A percentile compares a stretch with the other conserved stretches of the same genome.
These are phyloP conservation scores for Andrena haemorrhoa DNA, from an alignment of 2,888 invertebrate genomes.

Conservation along the genomic window DNA sequence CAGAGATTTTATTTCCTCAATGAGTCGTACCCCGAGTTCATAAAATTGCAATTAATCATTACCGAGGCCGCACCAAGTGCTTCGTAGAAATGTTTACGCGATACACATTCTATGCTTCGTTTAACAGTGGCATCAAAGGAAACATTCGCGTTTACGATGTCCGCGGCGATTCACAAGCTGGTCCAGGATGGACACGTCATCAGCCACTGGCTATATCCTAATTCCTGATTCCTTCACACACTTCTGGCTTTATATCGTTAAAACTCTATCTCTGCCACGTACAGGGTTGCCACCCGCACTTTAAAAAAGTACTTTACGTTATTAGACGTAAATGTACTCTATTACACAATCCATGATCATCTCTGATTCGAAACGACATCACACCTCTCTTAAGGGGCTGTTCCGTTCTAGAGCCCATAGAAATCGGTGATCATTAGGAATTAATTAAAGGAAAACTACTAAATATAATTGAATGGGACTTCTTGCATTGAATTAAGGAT, in stretches of 20 bases:
- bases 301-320: too few species aligned
- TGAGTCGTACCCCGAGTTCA: not conserved
- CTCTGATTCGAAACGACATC: too few species aligned
- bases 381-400: too few species aligned
- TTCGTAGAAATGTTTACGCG: constrained; percentile 7
- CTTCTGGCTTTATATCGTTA: constrained; percentile 23
- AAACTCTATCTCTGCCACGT: not conserved
- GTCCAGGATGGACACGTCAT: not conserved
- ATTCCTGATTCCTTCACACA: constrained; percentile 29
- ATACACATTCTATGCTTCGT: too few species aligned
- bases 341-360: too few species aligned
- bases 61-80: not conserved
- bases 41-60: constrained; percentile 6
- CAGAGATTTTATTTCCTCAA: not conserved
- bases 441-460: too few species aligned
- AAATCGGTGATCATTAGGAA: too few species aligned
- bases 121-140: not conserved
- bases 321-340: too few species aligned
- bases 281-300: too few species aligned
- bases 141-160: not conserved
- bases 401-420: too few species aligned
- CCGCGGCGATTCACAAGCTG: not conserved
- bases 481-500: too few species aligned
- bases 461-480: too few species aligned
- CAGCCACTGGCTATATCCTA: not conserved